Conservation (phyloP, 2,113 vertebrate species). For the Ailuropoda melanoleuca region DNA sequence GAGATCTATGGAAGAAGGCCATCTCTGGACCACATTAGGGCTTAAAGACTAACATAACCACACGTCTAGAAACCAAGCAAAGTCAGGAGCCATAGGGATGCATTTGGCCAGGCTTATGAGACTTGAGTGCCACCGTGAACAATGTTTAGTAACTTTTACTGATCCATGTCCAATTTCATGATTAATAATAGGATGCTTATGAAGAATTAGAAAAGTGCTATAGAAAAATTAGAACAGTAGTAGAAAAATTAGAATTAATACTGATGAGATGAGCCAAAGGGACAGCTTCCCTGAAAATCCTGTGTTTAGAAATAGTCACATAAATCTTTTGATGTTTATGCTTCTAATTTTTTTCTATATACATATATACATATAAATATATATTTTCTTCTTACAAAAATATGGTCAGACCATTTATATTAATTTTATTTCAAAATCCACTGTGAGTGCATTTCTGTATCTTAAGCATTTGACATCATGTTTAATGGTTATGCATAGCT, state of each 20-base stretch:
- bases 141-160: neutral
- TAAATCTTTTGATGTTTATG: neutral
- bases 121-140: neutral
- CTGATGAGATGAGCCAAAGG: neutral
- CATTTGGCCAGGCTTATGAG: neutral
- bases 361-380: neutral
- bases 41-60: neutral
- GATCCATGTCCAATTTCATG: neutral
- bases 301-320: neutral
- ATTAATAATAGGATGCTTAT: neutral
- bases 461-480: slow-evolving; percentile 20
- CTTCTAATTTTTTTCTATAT: neutral
- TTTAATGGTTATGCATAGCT: neutral
- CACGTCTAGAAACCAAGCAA: neutral
- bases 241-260: slow-evolving; percentile 4
- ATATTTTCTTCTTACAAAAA: neutral
- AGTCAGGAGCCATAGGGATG: neutral
- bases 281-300: neutral
- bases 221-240: too few relatives aligned
- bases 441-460: neutral
- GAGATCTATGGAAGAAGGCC: slow-evolving; percentile 23
- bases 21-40: neutral
- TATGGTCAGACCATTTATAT: neutral
- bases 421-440: slow-evolving; percentile 40
- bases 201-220: too few relatives aligned